Conservation (phyloP, 2,113 vertebrate species). For the Bothrops jararaca region DNA sequence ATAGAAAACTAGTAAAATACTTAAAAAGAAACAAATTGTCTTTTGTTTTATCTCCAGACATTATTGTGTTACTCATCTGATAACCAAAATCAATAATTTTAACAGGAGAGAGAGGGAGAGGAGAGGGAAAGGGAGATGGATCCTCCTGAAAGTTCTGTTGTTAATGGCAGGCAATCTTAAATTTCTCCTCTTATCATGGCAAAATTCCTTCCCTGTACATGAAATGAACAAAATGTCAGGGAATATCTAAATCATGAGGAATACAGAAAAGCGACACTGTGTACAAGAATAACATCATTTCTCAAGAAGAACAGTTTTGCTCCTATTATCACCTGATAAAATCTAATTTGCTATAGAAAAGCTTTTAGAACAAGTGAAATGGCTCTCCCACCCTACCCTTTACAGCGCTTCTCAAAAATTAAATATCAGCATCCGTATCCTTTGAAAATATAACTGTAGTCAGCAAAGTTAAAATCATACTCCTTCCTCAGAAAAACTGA, state of each 20-base stretch:
- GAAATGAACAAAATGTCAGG: too few species aligned
- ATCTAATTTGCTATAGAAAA: not conserved
- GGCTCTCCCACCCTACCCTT: not conserved
- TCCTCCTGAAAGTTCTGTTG: not conserved
- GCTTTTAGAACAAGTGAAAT: not conserved
- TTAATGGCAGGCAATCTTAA: not conserved
- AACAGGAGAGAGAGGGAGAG: not conserved
- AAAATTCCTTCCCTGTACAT: not conserved
- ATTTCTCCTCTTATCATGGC: not conserved
- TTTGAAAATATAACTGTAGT: not conserved
- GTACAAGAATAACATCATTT: not conserved
- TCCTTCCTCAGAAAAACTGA: not conserved
- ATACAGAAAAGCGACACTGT: not conserved
- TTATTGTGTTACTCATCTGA: not conserved
- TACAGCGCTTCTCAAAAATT: not conserved
- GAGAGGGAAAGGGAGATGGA: too few species aligned
- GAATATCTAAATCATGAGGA: not conserved
- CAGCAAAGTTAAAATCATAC: not conserved
- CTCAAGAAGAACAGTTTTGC: not conserved
- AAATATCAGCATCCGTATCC: not conserved
- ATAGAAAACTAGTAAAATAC: too few species aligned
- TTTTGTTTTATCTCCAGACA: not conserved
- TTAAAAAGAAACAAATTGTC: too few species aligned
- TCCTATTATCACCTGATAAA: not conserved
- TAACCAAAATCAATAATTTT: not conserved